Evolutionary conservation across 2,888 invertebrate genomes (phyloP).

Genomic region (Tachina fera): DNA sequence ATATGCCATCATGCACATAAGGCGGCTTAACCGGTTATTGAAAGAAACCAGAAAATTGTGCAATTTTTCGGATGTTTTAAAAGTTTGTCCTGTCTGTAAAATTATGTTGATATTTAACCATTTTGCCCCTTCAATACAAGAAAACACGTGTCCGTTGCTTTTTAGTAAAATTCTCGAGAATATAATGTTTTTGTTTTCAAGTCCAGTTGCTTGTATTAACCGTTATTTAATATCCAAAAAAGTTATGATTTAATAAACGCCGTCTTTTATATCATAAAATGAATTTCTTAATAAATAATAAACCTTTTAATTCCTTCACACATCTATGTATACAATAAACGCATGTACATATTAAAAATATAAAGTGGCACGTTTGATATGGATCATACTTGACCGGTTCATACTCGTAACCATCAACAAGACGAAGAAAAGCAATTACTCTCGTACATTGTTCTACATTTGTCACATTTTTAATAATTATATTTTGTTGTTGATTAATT

Average conservation of each 20-base stretch:
- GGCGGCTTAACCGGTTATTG: no score
- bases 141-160: no score
- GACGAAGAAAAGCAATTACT: slow-evolving; percentile 19
- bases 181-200: no score
- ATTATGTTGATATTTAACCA: no score
- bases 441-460: slow-evolving; percentile 70
- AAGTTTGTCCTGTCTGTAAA: no score
- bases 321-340: neutral
- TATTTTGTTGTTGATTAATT: slow-evolving; percentile 7
- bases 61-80: no score
- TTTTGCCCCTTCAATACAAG: no score
- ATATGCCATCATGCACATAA: no score
- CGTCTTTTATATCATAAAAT: slow-evolving; percentile 9
- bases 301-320: slow-evolving; percentile 12
- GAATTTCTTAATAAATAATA: slow-evolving; percentile 54
- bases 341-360: neutral
- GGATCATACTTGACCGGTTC: slow-evolving; percentile 39
- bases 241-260: slow-evolving; percentile 35
- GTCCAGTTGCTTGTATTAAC: neutral
- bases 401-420: slow-evolving; percentile 10
- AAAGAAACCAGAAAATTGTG: no score
- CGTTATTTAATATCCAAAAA: slow-evolving; percentile 35
- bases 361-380: slow-evolving; percentile 4
- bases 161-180: no score
- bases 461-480: slow-evolving; percentile 58